Base-by-base conservation (phyloP, 2,113 vertebrate species). In the Sturnus vulgaris region DNA sequence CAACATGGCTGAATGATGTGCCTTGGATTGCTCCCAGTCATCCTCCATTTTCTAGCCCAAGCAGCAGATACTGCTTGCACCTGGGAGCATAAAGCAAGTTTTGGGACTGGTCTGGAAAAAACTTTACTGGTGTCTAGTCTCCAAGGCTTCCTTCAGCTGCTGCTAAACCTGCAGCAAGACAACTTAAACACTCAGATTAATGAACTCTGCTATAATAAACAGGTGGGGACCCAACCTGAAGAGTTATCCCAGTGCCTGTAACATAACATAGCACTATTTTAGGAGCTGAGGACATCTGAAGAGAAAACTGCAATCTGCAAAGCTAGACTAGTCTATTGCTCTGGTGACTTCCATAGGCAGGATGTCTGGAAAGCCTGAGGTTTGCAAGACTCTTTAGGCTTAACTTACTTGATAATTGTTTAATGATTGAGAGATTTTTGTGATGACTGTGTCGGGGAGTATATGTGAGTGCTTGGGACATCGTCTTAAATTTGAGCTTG, bases 1-100 rank as follows among this genome's bases (percentile, higher is more conserved):
- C 11, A 8, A 2, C 10, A 5, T 35, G 60, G 50, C 64, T 78
- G 90, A 88, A 18, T 23, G 30, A 12, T 70, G 76, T 0, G 0
- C 84, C 39, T 17, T 25, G 59, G 52, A 25, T 64, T 84, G 20
- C 64, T 92, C 53, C 75, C 68, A 80, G 82, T n/a, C 52, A 76
- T 8, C 40, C 37, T 92, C 60, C 22, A 11, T 83, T 73, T 86
- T 40, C 80, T 72, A 64, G 63, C 55, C 55, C 55, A 82, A 33
- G 42, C 71, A 77, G 50, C 63, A 76, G 44, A 23, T 71, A 33
- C 44, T 0, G 0, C 28, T 82, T 28, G 21, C 15, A 88, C 39
- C 35, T 47, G 42, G 35, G 17, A 66, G 16, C 5, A 0, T 60
- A 89, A 78, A 71, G 12, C 39, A 22, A 28, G 18, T 77, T 82